Base-by-base conservation (phyloP, 2,797 vertebrate genomes). In the Chaenodraco wilsoni region DNA sequence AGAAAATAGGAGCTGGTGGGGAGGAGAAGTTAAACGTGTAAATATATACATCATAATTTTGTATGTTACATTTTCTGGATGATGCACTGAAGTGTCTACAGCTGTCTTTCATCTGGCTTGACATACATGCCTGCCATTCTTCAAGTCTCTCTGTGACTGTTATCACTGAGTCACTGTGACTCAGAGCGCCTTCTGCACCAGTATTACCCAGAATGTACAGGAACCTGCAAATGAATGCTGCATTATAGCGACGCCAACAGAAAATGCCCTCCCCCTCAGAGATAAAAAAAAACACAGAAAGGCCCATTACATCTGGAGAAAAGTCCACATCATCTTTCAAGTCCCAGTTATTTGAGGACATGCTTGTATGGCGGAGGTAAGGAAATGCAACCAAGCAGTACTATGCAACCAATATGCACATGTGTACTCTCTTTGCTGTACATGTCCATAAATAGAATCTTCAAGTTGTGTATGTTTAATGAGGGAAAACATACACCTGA, bases 91-190 rank as follows among this genome's bases (percentile, higher is more conserved):
- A 61, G 37, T 51, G 66, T 76, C 67, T 61, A 19, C 84, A 80
- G 81, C 76, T 72, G 76, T 70, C 72, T 73, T 73, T 73, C 74
- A 63, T 88, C 71, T 79, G 60, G 61, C 65, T 70, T 58, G 65
- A 86, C 68, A 72, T 72, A 59, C 82, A 83, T 21, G 59, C 49
- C 71, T 69, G 80, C 75, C 33, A 54, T 73, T 81, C 79, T 70
- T 51, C 23, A 61, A 59, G 66, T 49, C 48, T 78, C 69, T 71
- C 71, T 76, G 78, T 89, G 83, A 85, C 56, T 0, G n/a, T 60
- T 66, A 81, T 82, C 51, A 73, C 79, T 23, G 72, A 79, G 70
- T 74, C 66, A 16, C 67, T 69, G 66, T 66, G 79, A 81, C 64
- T 75, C 75, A 65, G 15, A 50, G 60, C 4, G 12, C 56, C 27